These are phyloP conservation scores for Mirounga angustirostris DNA, from an alignment of 2,113 vertebrate species.

Conservation along the genomic window DNA sequence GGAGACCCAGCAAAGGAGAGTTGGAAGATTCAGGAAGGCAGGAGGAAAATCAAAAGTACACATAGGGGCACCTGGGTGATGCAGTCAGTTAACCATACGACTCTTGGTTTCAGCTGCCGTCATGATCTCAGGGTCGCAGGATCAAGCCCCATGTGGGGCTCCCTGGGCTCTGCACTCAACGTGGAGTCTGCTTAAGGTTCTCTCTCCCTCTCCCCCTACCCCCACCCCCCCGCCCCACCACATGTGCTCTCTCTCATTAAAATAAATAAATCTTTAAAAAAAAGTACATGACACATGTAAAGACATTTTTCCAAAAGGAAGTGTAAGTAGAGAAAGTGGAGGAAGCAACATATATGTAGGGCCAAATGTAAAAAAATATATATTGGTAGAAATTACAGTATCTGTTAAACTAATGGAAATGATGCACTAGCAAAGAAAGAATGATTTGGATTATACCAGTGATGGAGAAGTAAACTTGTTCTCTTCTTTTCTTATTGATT, in stretches of 20 bases:
- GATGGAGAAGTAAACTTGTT: not conserved
- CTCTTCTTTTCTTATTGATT: not conserved
- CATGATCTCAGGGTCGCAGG: not conserved
- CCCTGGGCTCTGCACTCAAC: accelerated
- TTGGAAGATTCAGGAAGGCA: accelerated
- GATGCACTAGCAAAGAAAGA: not conserved
- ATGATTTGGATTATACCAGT: not conserved
- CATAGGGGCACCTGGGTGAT: too few relatives aligned
- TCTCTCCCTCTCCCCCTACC: not conserved
- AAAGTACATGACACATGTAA: not conserved
- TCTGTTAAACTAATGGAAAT: not conserved
- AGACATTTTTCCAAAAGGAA: not conserved
- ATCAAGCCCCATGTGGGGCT: not conserved
- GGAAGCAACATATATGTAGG: not conserved
- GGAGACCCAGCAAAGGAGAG: not conserved
- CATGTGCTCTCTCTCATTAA: not conserved
- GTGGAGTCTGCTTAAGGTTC: not conserved
- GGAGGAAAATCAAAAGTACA: not conserved
- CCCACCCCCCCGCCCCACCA: not conserved
- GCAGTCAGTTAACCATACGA: not conserved
- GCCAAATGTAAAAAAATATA: not conserved
- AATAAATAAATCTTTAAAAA: not conserved
- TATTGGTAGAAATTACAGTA: not conserved
- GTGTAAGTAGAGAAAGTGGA: not conserved
- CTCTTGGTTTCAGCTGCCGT: not conserved